Conservation (phyloP, 1,140 invertebrate species). For the Drosophila sp. region DNA sequence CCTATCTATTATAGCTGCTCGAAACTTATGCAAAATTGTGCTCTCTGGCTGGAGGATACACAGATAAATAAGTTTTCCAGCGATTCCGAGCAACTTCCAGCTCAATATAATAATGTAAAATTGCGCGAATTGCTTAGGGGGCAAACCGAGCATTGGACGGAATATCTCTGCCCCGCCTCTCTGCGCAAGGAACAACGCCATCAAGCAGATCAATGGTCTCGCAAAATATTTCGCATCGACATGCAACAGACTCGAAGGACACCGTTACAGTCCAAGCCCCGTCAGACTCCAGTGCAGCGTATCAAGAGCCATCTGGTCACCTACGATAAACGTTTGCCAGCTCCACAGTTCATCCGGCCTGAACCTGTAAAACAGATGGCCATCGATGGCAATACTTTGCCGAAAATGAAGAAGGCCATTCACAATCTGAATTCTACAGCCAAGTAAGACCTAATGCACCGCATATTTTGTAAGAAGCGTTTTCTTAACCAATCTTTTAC, state of each 20-base stretch:
- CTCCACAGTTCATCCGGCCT: constrained; percentile 47
- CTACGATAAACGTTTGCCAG: constrained; percentile 86
- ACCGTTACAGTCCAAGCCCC: constrained; percentile 56
- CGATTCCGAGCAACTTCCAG: constrained; percentile 85
- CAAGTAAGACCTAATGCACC: constrained; percentile 47
- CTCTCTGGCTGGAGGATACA: constrained; percentile 91
- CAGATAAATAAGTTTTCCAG: constrained; percentile 84
- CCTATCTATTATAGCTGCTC: constrained; percentile 64
- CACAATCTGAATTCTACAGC: constrained; percentile 61
- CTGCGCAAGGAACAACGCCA: constrained; percentile 84
- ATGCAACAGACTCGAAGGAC: constrained; percentile 36
- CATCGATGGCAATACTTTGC: constrained; percentile 36
- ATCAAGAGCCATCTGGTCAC: constrained; percentile 85
- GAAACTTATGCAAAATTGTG: constrained; percentile 86
- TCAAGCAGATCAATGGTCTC: constrained; percentile 84
- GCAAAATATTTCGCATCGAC: constrained; percentile 55
- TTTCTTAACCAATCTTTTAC: neutral
- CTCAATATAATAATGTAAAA: constrained; percentile 87
- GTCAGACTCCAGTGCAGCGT: constrained; percentile 83
- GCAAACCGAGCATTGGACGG: constrained; percentile 86
- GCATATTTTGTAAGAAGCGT: neutral
- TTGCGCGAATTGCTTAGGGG: constrained; percentile 82
- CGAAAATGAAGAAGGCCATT: constrained; percentile 49
- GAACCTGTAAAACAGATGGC: constrained; percentile 24
- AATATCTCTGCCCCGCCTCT: constrained; percentile 86